A percentile compares a stretch with the other conserved stretches of the same genome.
These are phyloP conservation scores for Anagyrus pseudococci DNA, from an alignment of 2,888 invertebrate species.

Conservation along the genomic window DNA sequence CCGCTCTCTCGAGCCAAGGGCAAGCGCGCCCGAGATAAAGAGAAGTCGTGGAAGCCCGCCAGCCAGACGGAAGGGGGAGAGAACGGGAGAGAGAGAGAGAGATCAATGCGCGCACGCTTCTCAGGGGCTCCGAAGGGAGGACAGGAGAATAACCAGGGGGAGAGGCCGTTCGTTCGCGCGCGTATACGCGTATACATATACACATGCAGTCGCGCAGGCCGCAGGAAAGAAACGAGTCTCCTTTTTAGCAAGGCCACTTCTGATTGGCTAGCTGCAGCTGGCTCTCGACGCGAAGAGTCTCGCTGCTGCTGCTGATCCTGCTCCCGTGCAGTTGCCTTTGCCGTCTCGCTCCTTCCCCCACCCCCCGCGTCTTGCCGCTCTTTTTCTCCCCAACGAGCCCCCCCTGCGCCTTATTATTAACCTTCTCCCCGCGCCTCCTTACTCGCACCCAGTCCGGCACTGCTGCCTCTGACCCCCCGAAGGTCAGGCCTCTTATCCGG, in stretches of 20 bases:
- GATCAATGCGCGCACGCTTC: constrained; percentile 42
- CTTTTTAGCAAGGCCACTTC: constrained; percentile 47
- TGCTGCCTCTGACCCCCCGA: constrained; percentile 35
- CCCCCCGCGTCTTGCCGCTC: constrained; percentile 2
- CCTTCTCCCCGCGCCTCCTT: background rate
- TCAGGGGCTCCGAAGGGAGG: too few species aligned
- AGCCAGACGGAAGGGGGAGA: too few species aligned
- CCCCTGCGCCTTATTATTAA: too few species aligned
- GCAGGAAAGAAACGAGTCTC: constrained; percentile 36
- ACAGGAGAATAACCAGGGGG: background rate
- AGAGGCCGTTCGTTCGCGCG: background rate
- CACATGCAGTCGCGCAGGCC: too few species aligned
- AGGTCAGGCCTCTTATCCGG: constrained; percentile 31
- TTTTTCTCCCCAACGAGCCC: background rate
- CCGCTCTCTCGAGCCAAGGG: constrained; percentile 14
- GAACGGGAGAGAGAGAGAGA: too few species aligned
- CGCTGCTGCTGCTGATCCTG: background rate
- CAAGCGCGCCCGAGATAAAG: constrained; percentile 25
- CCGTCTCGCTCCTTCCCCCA: constrained; percentile 14
- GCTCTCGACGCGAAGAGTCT: too few species aligned
- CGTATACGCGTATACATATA: background rate
- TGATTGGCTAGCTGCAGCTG: constrained; percentile 52
- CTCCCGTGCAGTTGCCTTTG: too few species aligned
- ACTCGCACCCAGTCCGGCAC: background rate
- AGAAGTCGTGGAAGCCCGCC: too few species aligned